Conservation (phyloP, 2,113 vertebrate genomes). For the Psettodes erumei region DNA sequence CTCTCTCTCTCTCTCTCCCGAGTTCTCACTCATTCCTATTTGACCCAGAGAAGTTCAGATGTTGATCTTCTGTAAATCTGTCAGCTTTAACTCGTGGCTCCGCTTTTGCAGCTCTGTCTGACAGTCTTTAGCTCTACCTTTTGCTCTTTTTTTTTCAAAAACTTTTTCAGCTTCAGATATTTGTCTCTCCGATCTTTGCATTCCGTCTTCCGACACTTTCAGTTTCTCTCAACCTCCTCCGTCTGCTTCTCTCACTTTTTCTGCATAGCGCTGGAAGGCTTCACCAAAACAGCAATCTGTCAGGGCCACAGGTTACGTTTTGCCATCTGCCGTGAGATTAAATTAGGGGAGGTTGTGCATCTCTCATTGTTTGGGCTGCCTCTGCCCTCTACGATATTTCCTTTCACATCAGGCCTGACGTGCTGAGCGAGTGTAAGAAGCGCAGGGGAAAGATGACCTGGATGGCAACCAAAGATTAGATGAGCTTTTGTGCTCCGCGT, state of each 20-base stretch:
- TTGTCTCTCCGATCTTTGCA: constrained; percentile 36
- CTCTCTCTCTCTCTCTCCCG: constrained; percentile 56
- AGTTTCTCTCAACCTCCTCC: constrained; percentile 50
- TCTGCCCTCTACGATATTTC: constrained; percentile 66
- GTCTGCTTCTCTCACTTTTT: constrained; percentile 49
- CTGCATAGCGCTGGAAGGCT: constrained; percentile 73
- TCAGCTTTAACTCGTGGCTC: constrained; percentile 52
- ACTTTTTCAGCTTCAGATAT: constrained; percentile 24
- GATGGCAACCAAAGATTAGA: constrained; percentile 58
- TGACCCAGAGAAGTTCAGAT: constrained; percentile 57
- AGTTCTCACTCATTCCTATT: constrained; percentile 23
- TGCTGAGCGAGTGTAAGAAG: constrained; percentile 38
- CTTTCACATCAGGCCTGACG: constrained; percentile 56
- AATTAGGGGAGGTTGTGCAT: constrained; percentile 75
- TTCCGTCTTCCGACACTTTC: constrained; percentile 34
- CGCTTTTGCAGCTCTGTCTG: constrained; percentile 36
- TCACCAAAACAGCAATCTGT: constrained; percentile 83
- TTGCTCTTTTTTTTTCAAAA: constrained; percentile 1
- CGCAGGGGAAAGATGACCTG: constrained; percentile 51
- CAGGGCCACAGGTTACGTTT: constrained; percentile 80
- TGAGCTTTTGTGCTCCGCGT: constrained; percentile 53
- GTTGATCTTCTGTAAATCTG: constrained; percentile 55
- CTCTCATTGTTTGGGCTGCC: constrained; percentile 76
- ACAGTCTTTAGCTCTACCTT: background rate
- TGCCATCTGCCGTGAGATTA: constrained; percentile 81